phyloP scores from a whole-genome alignment of 2,888 invertebrate species.

The Onthophagus sagittarius region DNA sequence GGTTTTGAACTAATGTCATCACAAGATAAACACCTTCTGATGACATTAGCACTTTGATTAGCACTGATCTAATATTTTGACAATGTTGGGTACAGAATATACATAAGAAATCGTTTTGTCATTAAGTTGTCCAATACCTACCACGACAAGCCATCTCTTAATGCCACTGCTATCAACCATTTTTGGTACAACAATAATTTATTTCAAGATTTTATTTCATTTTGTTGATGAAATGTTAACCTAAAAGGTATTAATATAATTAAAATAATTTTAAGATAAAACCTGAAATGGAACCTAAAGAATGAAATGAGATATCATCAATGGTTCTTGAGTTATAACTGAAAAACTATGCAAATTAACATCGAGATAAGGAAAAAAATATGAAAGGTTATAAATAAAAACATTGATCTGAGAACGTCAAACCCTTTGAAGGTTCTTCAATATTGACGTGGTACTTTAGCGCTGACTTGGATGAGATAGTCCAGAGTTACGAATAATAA shows the following conservation, averaged over 20 bases:
- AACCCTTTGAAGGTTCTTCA: too few species aligned
- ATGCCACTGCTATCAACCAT: conserved; percentile 31
- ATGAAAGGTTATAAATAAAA: too few species aligned
- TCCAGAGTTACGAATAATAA: too few species aligned
- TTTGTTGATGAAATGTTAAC: conserved; percentile 9
- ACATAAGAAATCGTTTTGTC: conserved; percentile 33
- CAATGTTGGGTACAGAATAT: conserved; percentile 32
- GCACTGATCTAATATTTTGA: conserved; percentile 35
- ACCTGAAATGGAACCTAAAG: too few species aligned
- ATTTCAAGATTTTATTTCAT: conserved; percentile 13
- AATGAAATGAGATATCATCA: too few species aligned
- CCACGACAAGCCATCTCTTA: conserved; percentile 29
- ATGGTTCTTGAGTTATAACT: too few species aligned
- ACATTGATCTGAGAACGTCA: too few species aligned
- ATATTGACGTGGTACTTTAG: too few species aligned
- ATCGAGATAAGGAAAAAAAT: too few species aligned
- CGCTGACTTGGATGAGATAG: too few species aligned
- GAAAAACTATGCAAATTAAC: too few species aligned
- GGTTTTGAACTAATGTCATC: conserved; percentile 27
- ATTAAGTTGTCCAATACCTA: conserved; percentile 32
- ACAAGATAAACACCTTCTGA: conserved; percentile 22
- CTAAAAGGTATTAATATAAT: conserved; percentile 14
- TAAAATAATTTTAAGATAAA: too few species aligned
- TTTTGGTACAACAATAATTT: conserved; percentile 38
- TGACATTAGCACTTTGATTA: conserved; percentile 26